Evolutionary conservation across 92 coral and sea anemone species (phyloP).

Genomic region (Chrysogorgia sp.): DNA sequence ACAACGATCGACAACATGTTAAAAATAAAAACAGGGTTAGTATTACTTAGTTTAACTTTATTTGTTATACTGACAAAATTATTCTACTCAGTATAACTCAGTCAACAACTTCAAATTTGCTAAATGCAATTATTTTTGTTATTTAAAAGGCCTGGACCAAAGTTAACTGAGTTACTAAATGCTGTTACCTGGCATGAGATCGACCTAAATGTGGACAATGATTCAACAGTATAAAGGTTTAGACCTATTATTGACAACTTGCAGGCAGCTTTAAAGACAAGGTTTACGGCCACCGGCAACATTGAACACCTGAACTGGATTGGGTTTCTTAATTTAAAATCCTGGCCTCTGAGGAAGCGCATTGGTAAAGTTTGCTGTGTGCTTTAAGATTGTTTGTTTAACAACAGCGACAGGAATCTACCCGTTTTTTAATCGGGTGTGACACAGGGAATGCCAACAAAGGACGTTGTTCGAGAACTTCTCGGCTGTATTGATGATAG

Average conservation of each 20-base stretch:
- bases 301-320: constrained; percentile 24
- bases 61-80: too few species aligned
- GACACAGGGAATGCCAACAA: too few species aligned
- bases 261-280: neutral
- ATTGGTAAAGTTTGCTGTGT: neutral
- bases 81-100: too few species aligned
- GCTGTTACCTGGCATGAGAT: neutral
- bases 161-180: constrained; percentile 7
- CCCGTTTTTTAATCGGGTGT: too few species aligned
- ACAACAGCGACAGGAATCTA: too few species aligned
- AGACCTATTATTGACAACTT: neutral
- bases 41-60: neutral
- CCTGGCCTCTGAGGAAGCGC: constrained; percentile 16
- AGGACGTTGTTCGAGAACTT: too few species aligned
- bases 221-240: constrained; percentile 8
- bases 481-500: too few species aligned
- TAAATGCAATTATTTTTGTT: neutral
- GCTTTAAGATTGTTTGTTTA: too few species aligned
- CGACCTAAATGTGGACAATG: constrained; percentile 8
- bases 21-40: constrained; percentile 5
- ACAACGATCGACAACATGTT: constrained; percentile 1
- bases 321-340: constrained; percentile 19
- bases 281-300: constrained; percentile 8
- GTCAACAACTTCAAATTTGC: constrained; percentile 2
- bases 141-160: constrained; percentile 24